Percentiles rank a stretch among this genome's conserved stretches.
Conservation (phyloP, 2,888 invertebrate genomes). For the Agapetus fuscipes region DNA sequence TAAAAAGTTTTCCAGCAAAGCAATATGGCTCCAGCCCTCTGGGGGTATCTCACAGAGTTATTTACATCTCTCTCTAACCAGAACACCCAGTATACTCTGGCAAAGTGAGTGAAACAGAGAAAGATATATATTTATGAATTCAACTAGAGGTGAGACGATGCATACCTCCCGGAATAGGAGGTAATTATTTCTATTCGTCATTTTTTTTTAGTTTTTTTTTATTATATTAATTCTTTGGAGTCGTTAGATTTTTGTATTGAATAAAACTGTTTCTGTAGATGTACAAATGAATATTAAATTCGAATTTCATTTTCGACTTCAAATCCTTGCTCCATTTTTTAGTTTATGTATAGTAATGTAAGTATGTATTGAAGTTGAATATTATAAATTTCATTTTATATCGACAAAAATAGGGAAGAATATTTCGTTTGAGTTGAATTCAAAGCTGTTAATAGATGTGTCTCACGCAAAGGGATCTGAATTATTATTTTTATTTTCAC, state of each 20-base stretch:
- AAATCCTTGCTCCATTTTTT: too few relatives aligned
- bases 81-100: conserved; percentile 9
- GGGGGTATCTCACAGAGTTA: conserved; percentile 42
- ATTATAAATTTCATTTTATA: too few relatives aligned
- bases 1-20: conserved; percentile 50
- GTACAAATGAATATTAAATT: too few relatives aligned
- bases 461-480: too few relatives aligned
- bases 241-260: too few relatives aligned
- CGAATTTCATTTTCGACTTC: too few relatives aligned
- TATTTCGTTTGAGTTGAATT: too few relatives aligned
- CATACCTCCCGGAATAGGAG: conserved; percentile 39
- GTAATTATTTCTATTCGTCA: conserved; percentile 50
- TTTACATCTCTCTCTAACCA: conserved; percentile 36
- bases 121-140: not conserved
- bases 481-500: too few relatives aligned
- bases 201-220: conserved; percentile 45
- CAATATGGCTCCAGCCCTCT: conserved; percentile 48
- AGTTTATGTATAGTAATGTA: too few relatives aligned
- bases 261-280: conserved; percentile 1
- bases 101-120: not conserved
- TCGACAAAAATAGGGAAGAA: too few relatives aligned
- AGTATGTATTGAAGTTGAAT: too few relatives aligned
- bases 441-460: too few relatives aligned
- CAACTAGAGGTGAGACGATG: not conserved
- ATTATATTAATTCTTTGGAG: conserved; percentile 4